Evolutionary conservation across 2,888 invertebrate species (phyloP), one percentile per base, ranked within the genome.

Genomic region (Chalcis sispes): DNA sequence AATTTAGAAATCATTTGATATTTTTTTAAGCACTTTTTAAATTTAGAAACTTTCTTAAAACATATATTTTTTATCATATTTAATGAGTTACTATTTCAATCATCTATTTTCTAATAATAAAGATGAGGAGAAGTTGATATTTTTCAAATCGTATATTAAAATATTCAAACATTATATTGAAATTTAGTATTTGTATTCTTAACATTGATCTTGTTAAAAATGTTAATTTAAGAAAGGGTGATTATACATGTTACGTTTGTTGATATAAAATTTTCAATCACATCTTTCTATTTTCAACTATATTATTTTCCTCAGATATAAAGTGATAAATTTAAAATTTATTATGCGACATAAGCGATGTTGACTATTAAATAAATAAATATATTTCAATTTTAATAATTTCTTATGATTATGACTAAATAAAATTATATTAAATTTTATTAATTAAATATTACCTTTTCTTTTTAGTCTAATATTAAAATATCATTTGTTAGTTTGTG

Each of bases 291-390:
- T 56, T 66, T 48, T 61, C 48, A 15, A n/a, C n/a, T 61, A 20
- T 15, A 52, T 42, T 20, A 18, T 18, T 61, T 64, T 61, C 25
- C 32, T 42, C 23, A 1, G 15, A 40, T 10, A 27, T 67, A 27
- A 50, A 67, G 48, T 36, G 46, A 36, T 52, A 27, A 23, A 54
- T 25, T 48, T 56, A 32, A 13, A 56, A 27, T 69, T 74, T 62
- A 50, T 0, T 59, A 29, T 50, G 59, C 67, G 40, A 52, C 50
- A 29, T 46, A 42, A 52, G 56, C 29, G 61, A 69, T 32, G 36
- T 42, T 54, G 8, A 46, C 36, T 40, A 62, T 65, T 54, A 54
- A 69, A 72, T 77, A 69, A 77, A 73, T 69, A 64, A 73, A 70
- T 72, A 50, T 66, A 62, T 72, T 62, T 64, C 36, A 48, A 59